Percentiles rank a stretch among this genome's conserved stretches.
Evolutionary conservation across 2,797 vertebrate species (phyloP).

Genomic region (Jordanella pulchra): DNA sequence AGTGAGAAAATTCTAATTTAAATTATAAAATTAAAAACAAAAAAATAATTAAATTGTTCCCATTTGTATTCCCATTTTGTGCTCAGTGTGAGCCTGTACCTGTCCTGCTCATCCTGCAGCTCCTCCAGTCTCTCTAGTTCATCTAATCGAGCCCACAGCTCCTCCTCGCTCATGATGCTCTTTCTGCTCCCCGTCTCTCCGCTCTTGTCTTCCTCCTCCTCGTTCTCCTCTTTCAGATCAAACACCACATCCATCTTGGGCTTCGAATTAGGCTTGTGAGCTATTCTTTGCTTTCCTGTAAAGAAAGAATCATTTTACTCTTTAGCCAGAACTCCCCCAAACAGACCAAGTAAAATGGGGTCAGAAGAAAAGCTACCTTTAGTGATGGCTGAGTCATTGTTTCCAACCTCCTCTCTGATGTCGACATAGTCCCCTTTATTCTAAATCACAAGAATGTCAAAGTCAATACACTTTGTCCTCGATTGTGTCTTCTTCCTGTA

Average conservation of each 20-base stretch:
- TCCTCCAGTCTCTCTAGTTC: conserved; percentile 91
- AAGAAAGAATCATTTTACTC: neutral
- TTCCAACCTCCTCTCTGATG: conserved; percentile 89
- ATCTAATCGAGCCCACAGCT: conserved; percentile 88
- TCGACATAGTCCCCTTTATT: conserved; percentile 87
- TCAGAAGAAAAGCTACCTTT: conserved; percentile 82
- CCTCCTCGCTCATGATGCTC: conserved; percentile 81
- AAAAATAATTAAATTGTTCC: too few species aligned
- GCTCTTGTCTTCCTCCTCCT: conserved; percentile 38
- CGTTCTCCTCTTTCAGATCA: conserved; percentile 61
- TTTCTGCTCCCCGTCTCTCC: conserved; percentile 44
- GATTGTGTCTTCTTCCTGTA: neutral
- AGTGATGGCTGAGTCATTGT: conserved; percentile 67
- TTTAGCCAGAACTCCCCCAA: neutral
- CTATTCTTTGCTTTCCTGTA: conserved; percentile 84
- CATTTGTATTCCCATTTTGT: too few species aligned
- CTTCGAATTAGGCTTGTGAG: conserved; percentile 91
- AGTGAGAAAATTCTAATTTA: neutral
- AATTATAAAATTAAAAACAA: neutral
- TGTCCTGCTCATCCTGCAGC: conserved; percentile 74
- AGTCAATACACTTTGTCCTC: conserved; percentile 18
- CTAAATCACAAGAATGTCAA: conserved; percentile 71
- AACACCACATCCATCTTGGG: conserved; percentile 81
- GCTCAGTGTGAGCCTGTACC: conserved; percentile 49
- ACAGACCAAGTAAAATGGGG: conserved; percentile 17